Base-by-base conservation (phyloP, 2,113 vertebrate species). In the Bufo gargarizans region DNA sequence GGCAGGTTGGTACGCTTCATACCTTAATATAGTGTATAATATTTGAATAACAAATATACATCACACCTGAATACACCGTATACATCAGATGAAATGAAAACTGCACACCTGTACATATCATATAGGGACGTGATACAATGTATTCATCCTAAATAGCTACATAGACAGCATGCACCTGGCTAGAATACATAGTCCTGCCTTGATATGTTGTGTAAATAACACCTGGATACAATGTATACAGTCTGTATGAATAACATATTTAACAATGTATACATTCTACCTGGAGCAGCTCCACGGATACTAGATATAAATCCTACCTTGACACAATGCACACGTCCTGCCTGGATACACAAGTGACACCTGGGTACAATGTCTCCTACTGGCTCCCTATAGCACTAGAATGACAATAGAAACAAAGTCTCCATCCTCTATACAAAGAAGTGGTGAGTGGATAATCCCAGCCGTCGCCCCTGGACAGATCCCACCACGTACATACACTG, bases 401-500 rank as follows among this genome's bases (percentile, higher is more conserved):
- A 33, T 33, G 12, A 79, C 17, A 22, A 79, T 79, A 56, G 53
- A 56, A 53, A 53, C 76, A 77, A 79, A 79, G 77, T 79, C 47
- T 82, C 53, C 79, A 82, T 22, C 49, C 55, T 76, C 6, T 16
- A 58, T 19, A 63, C 79, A 82, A 43, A 43, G 17, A 43, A 80
- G 22, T 58, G 55, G 12, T 58, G 55, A 56, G 22, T 16, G 56
- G 50, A 59, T 43, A 63, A 63, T 63, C 55, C 56, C 22, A 72
- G 56, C 79, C 79, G 56, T 61, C 33, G 22, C 56, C 79, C 33
- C 79, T 45, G n/a, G 55, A 17, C 55, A 43, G 69, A 59, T 33
- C 50, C 77, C 77, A 81, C 67, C 56, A 72, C 61, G 78, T 76
- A 88, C 86, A 76, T 74, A 88, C 78, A 4, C 67, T 61, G 69